Evolutionary conservation across 2,888 invertebrate genomes (phyloP).

Genomic region (Vesta saturnalis): DNA sequence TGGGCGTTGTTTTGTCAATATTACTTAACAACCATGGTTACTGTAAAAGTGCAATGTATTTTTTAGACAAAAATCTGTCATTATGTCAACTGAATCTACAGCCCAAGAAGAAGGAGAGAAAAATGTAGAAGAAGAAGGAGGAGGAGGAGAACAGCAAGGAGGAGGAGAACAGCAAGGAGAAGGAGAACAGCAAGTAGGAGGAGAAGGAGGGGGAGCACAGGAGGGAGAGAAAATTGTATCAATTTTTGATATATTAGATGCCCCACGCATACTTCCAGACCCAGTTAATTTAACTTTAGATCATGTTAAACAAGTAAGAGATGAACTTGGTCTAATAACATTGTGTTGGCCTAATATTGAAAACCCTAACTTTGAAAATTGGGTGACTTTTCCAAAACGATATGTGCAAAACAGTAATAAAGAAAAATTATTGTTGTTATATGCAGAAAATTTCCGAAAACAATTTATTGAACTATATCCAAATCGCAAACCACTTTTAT

Average conservation of each 20-base stretch:
- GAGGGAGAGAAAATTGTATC: conserved; percentile 52
- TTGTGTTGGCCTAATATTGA: conserved; percentile 72
- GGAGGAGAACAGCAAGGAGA: conserved; percentile 14
- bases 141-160: conserved; percentile 12
- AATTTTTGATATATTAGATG: conserved; percentile 56
- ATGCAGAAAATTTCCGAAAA: conserved; percentile 81
- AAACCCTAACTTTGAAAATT: conserved; percentile 67
- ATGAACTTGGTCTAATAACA: conserved; percentile 69
- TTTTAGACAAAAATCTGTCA: neutral
- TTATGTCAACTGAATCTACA: neutral
- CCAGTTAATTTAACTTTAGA: conserved; percentile 62
- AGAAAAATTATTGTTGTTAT: conserved; percentile 76
- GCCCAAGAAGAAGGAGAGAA: conserved; percentile 7
- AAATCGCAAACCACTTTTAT: conserved; percentile 71
- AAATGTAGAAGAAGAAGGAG: conserved; percentile 7
- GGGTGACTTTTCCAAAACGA: conserved; percentile 70
- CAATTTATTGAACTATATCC: conserved; percentile 72
- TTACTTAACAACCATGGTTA: too few relatives aligned
- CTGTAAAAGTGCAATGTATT: too few relatives aligned
- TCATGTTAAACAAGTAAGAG: conserved; percentile 68
- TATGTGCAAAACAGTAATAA: conserved; percentile 75
- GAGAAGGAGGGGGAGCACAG: too few relatives aligned
- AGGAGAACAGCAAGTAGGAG: conserved; percentile 23
- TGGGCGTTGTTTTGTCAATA: too few relatives aligned
- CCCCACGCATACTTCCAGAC: conserved; percentile 53